A percentile compares a stretch with the other conserved stretches of the same genome.
Evolutionary conservation across 2,113 vertebrate genomes (phyloP).

Genomic region (Propithecus coquereli): DNA sequence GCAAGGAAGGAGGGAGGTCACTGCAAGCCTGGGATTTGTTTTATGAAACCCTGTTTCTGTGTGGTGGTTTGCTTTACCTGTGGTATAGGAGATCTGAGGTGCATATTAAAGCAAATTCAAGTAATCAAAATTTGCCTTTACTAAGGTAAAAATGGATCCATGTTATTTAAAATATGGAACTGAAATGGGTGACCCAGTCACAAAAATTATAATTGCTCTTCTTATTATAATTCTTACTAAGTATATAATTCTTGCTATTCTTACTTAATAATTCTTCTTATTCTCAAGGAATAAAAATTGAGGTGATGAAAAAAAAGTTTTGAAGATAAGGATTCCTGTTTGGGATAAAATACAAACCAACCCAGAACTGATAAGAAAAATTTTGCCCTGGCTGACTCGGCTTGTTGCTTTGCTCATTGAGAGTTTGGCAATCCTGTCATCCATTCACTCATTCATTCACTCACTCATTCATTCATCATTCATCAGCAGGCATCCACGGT

Average conservation of each 20-base stretch:
- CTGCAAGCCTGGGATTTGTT: not conserved
- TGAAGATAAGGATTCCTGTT: not conserved
- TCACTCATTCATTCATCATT: not conserved
- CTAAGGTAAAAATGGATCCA: not conserved
- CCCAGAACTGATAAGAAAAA: not conserved
- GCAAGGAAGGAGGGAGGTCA: rapidly evolving
- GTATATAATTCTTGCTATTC: no score
- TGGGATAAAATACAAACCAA: not conserved
- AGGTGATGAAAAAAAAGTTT: not conserved
- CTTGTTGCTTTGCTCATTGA: not conserved
- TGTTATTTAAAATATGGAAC: not conserved
- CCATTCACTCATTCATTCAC: not conserved
- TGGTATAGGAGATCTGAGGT: not conserved
- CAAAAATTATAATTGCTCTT: not conserved
- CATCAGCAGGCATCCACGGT: not conserved
- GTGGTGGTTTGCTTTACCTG: not conserved
- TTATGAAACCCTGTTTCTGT: not conserved
- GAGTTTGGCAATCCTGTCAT: not conserved
- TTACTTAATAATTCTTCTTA: no score
- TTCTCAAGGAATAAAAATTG: not conserved
- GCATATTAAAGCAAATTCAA: not conserved
- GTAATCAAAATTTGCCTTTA: not conserved
- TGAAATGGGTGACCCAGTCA: not conserved
- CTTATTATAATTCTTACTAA: conserved; percentile 4
- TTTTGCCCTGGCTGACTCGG: not conserved